These are phyloP conservation scores for Pycnomerus fuliginosus DNA, from an alignment of 2,888 invertebrate species.

Conservation along the genomic window DNA sequence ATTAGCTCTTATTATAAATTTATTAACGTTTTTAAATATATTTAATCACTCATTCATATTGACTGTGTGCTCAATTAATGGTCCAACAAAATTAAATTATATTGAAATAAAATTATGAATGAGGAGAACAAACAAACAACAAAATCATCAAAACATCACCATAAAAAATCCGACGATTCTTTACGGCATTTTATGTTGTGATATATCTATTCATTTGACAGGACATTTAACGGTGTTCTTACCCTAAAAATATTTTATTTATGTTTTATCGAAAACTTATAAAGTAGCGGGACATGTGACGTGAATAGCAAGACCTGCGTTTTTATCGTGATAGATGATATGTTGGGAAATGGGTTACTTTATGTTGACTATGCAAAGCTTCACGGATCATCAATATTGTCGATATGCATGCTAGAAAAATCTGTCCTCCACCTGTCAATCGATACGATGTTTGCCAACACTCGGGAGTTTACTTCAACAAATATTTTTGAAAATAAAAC, in stretches of 20 bases:
- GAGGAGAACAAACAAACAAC: too few relatives aligned
- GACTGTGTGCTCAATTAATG: too few relatives aligned
- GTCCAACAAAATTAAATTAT: too few relatives aligned
- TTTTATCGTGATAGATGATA: constrained; percentile 26
- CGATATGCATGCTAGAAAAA: constrained; percentile 25
- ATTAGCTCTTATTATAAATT: too few relatives aligned
- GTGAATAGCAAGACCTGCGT: constrained; percentile 22
- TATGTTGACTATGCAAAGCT: constrained; percentile 28
- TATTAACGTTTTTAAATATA: too few relatives aligned
- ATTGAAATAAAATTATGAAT: too few relatives aligned
- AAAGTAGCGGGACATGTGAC: constrained; percentile 20
- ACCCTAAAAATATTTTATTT: constrained; percentile 19
- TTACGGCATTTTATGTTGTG: too few relatives aligned
- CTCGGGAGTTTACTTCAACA: constrained; percentile 11
- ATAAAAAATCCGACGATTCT: too few relatives aligned
- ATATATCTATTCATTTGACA: constrained; percentile 20
- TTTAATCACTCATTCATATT: too few relatives aligned
- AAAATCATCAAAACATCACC: too few relatives aligned
- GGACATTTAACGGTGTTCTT: constrained; percentile 18
- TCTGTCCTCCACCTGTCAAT: constrained; percentile 27
- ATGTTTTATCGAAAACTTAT: constrained; percentile 16
- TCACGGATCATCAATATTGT: constrained; percentile 29
- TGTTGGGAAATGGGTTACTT: constrained; percentile 25
- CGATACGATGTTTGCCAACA: constrained; percentile 22
- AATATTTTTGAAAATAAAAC: constrained; percentile 13